phyloP scores from a whole-genome alignment of 2,888 invertebrate species.

The Pachydiplax longipennis region DNA sequence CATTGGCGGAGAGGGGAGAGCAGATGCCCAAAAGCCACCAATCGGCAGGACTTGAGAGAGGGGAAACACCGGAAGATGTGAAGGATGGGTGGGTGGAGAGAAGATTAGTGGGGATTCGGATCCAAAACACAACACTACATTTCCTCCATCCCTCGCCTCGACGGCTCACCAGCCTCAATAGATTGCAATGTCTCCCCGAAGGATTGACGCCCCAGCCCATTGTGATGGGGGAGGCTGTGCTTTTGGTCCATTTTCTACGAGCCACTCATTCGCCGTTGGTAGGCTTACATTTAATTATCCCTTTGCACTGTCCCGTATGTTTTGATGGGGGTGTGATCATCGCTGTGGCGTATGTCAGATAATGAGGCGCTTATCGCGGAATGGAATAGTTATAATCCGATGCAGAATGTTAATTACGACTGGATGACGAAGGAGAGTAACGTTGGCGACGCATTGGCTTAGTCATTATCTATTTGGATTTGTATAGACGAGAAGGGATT shows the following conservation, averaged over 20 bases:
- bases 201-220: slow-evolving; percentile 8
- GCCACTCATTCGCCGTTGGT: background rate
- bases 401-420: too few species aligned
- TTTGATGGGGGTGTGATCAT: background rate
- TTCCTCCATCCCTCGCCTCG: background rate
- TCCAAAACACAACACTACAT: slow-evolving; percentile 40
- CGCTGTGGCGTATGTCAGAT: background rate
- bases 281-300: background rate
- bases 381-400: too few species aligned
- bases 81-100: background rate
- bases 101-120: slow-evolving; percentile 32
- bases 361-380: too few species aligned
- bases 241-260: background rate
- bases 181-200: slow-evolving; percentile 41
- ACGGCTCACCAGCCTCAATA: slow-evolving; percentile 35
- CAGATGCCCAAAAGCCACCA: slow-evolving; percentile 10
- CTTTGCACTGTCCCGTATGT: background rate
- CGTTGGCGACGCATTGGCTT: too few species aligned
- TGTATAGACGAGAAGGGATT: too few species aligned
- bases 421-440: too few species aligned
- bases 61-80: background rate
- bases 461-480: too few species aligned
- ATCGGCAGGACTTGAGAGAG: background rate
- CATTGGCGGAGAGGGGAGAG: slow-evolving; percentile 4
- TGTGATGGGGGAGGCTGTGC: background rate